phyloP scores from a whole-genome alignment of 2,888 invertebrate genomes.

The Apotomis capreana region DNA sequence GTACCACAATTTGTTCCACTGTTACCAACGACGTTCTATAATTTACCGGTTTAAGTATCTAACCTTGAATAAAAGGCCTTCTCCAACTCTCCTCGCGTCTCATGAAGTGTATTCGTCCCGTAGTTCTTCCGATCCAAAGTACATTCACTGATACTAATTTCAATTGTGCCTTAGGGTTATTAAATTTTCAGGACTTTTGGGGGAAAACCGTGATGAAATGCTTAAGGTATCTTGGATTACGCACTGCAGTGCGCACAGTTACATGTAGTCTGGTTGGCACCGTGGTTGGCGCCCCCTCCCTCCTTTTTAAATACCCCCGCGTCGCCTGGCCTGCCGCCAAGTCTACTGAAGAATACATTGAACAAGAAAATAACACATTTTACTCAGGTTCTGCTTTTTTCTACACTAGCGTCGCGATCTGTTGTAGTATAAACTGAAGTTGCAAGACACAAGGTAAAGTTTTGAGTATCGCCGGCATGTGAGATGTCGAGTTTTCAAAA shows the following conservation, averaged over 20 bases:
- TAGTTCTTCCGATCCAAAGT: too few species aligned
- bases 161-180: too few species aligned
- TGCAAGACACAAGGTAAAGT: background rate
- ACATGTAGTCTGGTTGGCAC: conserved; percentile 23
- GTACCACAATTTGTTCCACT: too few species aligned
- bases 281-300: background rate
- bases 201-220: background rate
- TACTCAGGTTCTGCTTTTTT: background rate
- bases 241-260: conserved; percentile 4
- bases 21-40: too few species aligned
- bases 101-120: too few species aligned
- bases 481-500: background rate
- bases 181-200: too few species aligned
- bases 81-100: too few species aligned
- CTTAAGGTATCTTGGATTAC: background rate
- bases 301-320: conserved; percentile 3
- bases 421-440: conserved; percentile 5
- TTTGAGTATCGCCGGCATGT: background rate
- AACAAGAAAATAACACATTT: conserved; percentile 24
- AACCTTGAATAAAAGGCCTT: too few species aligned
- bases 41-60: too few species aligned
- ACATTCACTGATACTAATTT: too few species aligned
- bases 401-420: background rate
- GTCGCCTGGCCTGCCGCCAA: conserved; percentile 29
- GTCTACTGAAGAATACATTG: conserved; percentile 32